Evolutionary conservation across 2,797 vertebrate genomes (phyloP).

Genomic region (Stomatorhinus walkeri): DNA sequence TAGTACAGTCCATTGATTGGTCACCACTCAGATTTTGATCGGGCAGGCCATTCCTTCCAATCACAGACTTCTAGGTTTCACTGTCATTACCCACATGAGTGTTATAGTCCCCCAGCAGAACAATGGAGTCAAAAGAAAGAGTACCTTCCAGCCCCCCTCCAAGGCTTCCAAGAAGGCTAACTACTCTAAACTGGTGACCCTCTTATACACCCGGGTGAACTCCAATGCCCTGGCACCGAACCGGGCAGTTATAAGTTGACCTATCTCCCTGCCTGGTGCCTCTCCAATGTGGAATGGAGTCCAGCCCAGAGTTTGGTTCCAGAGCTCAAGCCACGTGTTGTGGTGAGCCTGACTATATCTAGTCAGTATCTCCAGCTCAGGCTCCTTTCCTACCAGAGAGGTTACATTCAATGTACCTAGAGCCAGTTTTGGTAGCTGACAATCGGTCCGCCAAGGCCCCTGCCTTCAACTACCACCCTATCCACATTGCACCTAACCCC

Average conservation of each 20-base stretch:
- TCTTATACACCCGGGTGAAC: background rate
- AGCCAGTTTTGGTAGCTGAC: background rate
- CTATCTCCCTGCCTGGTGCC: background rate
- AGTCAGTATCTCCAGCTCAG: background rate
- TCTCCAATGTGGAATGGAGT: background rate
- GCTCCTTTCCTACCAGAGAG: background rate
- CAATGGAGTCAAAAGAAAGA: background rate
- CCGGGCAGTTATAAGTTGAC: background rate
- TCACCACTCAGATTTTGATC: background rate
- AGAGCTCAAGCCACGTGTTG: background rate
- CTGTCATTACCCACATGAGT: background rate
- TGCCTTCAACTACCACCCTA: background rate
- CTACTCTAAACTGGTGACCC: background rate
- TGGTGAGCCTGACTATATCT: background rate
- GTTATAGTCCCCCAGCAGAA: background rate
- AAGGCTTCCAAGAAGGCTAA: background rate
- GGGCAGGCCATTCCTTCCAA: background rate
- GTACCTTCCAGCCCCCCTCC: background rate
- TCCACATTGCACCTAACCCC: background rate
- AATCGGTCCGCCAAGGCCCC: background rate
- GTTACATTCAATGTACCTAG: background rate
- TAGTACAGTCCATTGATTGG: background rate
- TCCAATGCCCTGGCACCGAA: background rate
- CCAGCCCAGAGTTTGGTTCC: background rate
- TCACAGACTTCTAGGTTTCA: background rate